Conservation (phyloP, 2,888 invertebrate genomes). For the Drosophila antonietae region DNA sequence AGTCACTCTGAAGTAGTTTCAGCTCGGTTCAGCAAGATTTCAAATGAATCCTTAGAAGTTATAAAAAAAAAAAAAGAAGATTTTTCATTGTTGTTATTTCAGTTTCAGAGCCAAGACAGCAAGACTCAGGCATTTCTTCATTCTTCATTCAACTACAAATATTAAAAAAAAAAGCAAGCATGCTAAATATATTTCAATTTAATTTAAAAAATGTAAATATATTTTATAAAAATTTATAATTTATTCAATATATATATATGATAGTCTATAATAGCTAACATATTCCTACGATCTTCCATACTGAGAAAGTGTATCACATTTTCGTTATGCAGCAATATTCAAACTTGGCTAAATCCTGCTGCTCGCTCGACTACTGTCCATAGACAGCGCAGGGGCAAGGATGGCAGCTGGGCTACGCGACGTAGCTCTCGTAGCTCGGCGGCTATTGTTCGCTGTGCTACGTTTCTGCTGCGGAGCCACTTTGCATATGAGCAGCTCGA, state of each 20-base stretch:
- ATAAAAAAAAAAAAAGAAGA: no score
- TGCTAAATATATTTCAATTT: background rate
- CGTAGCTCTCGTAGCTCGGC: conserved; percentile 7
- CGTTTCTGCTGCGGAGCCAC: conserved; percentile 25
- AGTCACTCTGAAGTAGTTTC: no score
- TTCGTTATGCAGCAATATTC: conserved; percentile 1
- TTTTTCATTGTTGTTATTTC: background rate
- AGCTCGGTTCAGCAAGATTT: no score
- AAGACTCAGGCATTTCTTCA: background rate
- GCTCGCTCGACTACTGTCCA: conserved; percentile 30
- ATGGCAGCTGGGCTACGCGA: background rate
- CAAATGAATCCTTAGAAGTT: no score
- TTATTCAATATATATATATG: background rate
- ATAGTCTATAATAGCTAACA: background rate
- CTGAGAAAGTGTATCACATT: conserved; percentile 26
- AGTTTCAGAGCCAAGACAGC: background rate
- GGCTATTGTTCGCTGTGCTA: conserved; percentile 26
- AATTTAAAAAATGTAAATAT: no score
- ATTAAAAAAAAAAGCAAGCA: background rate
- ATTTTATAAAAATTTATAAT: background rate
- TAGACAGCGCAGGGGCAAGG: conserved; percentile 28
- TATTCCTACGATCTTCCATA: background rate
- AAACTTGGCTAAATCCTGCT: conserved; percentile 1
- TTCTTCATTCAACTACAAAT: no score
- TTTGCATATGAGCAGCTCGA: conserved; percentile 58